Conservation (phyloP, 2,113 vertebrate genomes). For the Campylomormyrus tamandua region DNA sequence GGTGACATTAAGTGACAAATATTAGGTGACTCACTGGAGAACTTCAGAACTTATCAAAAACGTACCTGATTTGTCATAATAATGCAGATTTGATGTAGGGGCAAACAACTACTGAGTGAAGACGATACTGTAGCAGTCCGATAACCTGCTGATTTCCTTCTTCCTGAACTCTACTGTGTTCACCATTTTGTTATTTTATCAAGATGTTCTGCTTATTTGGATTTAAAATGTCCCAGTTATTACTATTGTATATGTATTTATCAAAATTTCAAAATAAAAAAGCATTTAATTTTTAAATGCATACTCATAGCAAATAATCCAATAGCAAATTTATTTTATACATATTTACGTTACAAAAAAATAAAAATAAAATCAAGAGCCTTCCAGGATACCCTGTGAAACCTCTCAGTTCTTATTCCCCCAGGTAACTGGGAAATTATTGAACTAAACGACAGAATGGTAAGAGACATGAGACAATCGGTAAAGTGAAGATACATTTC, state of each 20-base stretch:
- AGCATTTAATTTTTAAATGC: constrained; percentile 60
- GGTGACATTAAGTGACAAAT: not conserved
- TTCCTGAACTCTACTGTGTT: not conserved
- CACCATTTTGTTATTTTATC: not conserved
- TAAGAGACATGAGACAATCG: not conserved
- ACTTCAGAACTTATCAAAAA: not conserved
- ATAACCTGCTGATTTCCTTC: not conserved
- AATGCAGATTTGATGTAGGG: not conserved
- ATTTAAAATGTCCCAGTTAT: not conserved
- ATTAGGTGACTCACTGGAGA: not conserved
- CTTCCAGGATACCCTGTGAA: not conserved
- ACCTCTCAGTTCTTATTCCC: not conserved
- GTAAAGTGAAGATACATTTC: not conserved
- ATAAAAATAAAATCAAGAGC: not conserved
- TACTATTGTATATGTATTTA: not conserved
- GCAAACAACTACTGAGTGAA: not conserved
- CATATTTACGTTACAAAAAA: not conserved
- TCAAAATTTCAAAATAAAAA: constrained; percentile 18
- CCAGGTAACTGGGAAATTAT: not conserved
- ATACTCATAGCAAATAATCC: constrained; percentile 58
- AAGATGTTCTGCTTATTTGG: not conserved
- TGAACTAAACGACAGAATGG: not conserved
- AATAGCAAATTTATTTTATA: not conserved
- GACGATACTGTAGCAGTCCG: not conserved
- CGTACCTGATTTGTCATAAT: not conserved